A percentile compares a stretch with the other conserved stretches of the same genome.
These are phyloP conservation scores for Balaeniceps rex DNA, from an alignment of 2,113 vertebrate species.

Conservation along the genomic window DNA sequence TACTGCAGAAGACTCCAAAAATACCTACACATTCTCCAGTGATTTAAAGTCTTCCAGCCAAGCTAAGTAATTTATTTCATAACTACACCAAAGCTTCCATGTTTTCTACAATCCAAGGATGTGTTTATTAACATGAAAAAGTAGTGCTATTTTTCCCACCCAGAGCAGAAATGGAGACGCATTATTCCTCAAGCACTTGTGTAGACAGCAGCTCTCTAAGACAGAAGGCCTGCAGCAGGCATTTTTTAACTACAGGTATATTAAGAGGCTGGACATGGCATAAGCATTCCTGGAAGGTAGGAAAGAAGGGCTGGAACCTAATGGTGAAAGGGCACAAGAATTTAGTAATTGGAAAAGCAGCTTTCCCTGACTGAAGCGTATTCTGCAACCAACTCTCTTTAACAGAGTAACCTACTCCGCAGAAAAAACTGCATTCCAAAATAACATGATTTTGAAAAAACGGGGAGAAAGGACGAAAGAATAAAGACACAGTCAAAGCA, in stretches of 20 bases:
- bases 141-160: not conserved
- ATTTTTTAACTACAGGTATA: not conserved
- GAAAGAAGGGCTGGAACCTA: not conserved
- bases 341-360: not conserved
- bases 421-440: not conserved
- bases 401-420: not conserved
- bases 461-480: not conserved
- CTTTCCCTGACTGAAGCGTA: not conserved
- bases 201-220: not conserved
- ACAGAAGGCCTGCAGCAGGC: not conserved
- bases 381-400: not conserved
- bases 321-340: not conserved
- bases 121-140: not conserved
- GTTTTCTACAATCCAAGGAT: not conserved
- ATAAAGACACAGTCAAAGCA: not conserved
- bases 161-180: not conserved
- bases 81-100: not conserved
- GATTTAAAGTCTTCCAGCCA: not conserved
- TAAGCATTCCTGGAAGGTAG: not conserved
- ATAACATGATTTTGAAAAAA: not conserved
- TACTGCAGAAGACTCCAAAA: not conserved
- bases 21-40: not conserved
- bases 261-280: not conserved
- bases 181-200: not conserved
- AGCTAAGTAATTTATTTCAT: not conserved